Conservation (phyloP, 1,140 invertebrate species). For the Plectus sambesii region DNA sequence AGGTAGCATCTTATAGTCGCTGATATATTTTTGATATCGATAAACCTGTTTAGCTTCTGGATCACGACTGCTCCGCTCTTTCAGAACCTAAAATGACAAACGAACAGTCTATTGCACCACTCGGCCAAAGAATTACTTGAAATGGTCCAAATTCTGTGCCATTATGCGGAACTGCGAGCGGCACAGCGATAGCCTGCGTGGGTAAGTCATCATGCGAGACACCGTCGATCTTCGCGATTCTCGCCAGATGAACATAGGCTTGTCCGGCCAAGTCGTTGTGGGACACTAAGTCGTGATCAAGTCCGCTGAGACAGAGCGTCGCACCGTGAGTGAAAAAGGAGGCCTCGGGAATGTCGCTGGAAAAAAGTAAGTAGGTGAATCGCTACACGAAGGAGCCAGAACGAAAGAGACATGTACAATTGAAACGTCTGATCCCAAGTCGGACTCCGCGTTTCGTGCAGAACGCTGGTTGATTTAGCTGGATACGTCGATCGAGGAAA, state of each 20-base stretch:
- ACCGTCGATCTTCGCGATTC: constrained; percentile 3
- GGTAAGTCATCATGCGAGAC: constrained; percentile 9
- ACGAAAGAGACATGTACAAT: neutral
- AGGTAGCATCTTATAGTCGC: constrained; percentile 7
- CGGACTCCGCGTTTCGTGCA: constrained; percentile 6
- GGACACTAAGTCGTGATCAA: constrained; percentile 11
- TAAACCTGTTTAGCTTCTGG: constrained; percentile 1
- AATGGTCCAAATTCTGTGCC: constrained; percentile 7
- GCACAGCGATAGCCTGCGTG: constrained; percentile 2
- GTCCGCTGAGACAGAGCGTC: constrained; percentile 2
- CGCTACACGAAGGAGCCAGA: neutral
- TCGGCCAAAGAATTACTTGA: constrained; percentile 3
- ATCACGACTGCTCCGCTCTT: constrained; percentile 2
- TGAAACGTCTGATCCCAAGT: constrained; percentile 7
- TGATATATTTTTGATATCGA: constrained; percentile 9
- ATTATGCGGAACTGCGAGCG: neutral
- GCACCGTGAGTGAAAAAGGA: constrained; percentile 9
- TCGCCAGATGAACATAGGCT: constrained; percentile 5
- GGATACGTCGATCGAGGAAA: constrained; percentile 1
- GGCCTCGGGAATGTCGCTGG: constrained; percentile 2
- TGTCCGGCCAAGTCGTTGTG: constrained; percentile 10
- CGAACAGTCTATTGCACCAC: neutral
- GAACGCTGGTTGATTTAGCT: constrained; percentile 1
- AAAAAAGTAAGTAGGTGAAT: neutral
- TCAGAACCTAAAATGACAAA: constrained; percentile 3